Evolutionary conservation across 2,113 vertebrate species (phyloP).

Genomic region (Lagopus muta): DNA sequence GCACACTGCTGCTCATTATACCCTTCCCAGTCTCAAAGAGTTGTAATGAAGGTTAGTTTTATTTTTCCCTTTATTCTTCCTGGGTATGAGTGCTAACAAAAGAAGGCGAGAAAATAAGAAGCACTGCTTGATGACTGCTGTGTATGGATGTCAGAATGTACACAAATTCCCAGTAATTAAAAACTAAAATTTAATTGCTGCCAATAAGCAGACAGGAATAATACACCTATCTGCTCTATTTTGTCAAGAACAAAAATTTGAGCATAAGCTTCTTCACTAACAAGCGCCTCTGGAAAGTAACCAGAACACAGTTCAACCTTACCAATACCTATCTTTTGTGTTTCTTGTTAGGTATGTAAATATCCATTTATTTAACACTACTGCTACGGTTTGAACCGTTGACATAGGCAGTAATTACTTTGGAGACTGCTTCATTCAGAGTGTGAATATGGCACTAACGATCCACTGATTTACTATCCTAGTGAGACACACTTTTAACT

Average conservation of each 20-base stretch:
- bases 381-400: background rate
- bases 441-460: fast-evolving
- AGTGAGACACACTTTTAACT: background rate
- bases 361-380: background rate
- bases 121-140: background rate
- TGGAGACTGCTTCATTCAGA: background rate
- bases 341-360: background rate
- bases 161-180: background rate
- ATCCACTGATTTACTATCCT: background rate
- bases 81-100: constrained; percentile 31
- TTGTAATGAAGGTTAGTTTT: constrained; percentile 43
- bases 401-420: background rate
- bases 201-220: background rate
- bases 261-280: background rate
- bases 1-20: constrained; percentile 63
- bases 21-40: constrained; percentile 52
- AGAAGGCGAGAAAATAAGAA: constrained; percentile 25
- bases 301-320: background rate
- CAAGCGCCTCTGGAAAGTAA: background rate
- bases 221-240: background rate
- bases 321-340: background rate
- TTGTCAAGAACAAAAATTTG: background rate
- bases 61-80: constrained; percentile 53
- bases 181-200: background rate
- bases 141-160: background rate